Percentiles rank a stretch among this genome's conserved stretches.
phyloP scores from a whole-genome alignment of 2,797 vertebrate species.

The Catostomus latipinnis region DNA sequence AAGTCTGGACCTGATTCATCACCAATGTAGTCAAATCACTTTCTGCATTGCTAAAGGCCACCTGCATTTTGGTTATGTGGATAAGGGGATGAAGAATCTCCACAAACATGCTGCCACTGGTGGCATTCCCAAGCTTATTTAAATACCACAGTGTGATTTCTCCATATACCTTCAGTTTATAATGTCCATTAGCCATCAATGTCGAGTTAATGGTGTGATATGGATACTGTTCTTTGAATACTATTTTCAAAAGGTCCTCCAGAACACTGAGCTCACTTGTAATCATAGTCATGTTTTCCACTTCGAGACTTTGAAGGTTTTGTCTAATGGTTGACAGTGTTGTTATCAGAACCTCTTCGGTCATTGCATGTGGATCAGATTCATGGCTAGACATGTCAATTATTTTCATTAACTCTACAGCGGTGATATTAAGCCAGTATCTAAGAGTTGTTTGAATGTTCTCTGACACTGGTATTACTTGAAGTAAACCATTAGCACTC shows the following conservation, averaged over 20 bases:
- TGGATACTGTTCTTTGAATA: slow-evolving; percentile 55
- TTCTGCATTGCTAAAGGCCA: slow-evolving; percentile 62
- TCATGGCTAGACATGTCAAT: slow-evolving; percentile 46
- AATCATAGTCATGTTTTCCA: slow-evolving; percentile 64
- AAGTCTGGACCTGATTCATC: slow-evolving; percentile 56
- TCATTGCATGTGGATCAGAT: slow-evolving; percentile 44
- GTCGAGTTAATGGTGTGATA: slow-evolving; percentile 60
- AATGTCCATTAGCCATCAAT: slow-evolving; percentile 43
- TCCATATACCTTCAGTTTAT: slow-evolving; percentile 62
- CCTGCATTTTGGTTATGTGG: slow-evolving; percentile 67
- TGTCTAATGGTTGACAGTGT: slow-evolving; percentile 67
- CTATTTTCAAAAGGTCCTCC: slow-evolving; percentile 67
- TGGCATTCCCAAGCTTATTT: slow-evolving; percentile 69
- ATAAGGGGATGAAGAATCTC: slow-evolving; percentile 67
- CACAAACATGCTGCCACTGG: slow-evolving; percentile 63
- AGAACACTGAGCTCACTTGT: slow-evolving; percentile 71
- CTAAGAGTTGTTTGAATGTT: slow-evolving; percentile 54
- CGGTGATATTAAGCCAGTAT: slow-evolving; percentile 60
- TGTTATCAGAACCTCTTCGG: slow-evolving; percentile 58
- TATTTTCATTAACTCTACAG: slow-evolving; percentile 59
- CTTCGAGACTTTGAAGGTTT: slow-evolving; percentile 64
- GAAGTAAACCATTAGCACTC: slow-evolving; percentile 63
- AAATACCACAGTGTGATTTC: slow-evolving; percentile 76
- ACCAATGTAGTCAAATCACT: slow-evolving; percentile 62
- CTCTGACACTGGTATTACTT: slow-evolving; percentile 42